phyloP scores from a whole-genome alignment of 2,113 vertebrate genomes.

The Paramormyrops kingsleyae region DNA sequence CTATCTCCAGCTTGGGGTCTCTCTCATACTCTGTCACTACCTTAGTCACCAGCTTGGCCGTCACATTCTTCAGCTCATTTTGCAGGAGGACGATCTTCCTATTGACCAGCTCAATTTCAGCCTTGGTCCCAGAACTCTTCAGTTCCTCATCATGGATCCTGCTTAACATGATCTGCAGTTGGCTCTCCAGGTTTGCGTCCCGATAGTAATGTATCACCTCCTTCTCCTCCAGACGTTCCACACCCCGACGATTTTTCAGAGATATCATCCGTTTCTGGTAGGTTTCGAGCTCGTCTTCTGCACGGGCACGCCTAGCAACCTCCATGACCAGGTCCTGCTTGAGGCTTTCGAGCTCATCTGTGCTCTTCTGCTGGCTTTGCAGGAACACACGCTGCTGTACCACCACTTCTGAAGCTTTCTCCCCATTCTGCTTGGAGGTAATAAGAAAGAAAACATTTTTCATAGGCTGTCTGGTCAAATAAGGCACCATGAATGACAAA shows the following conservation, averaged over 20 bases:
- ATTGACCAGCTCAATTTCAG: constrained; percentile 60
- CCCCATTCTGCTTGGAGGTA: constrained; percentile 68
- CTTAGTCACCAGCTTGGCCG: constrained; percentile 80
- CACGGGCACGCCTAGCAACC: constrained; percentile 54
- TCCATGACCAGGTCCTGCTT: constrained; percentile 69
- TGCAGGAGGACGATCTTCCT: constrained; percentile 65
- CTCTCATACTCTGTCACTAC: constrained; percentile 88
- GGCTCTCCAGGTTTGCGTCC: constrained; percentile 75
- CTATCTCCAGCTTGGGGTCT: constrained; percentile 74
- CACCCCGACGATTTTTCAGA: constrained; percentile 74
- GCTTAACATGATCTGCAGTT: constrained; percentile 49
- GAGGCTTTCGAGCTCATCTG: constrained; percentile 54
- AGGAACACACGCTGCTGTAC: constrained; percentile 54
- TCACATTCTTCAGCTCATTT: constrained; percentile 49
- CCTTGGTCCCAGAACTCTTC: constrained; percentile 57
- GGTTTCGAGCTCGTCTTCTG: constrained; percentile 63
- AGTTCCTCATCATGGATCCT: constrained; percentile 64
- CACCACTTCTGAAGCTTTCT: constrained; percentile 55
- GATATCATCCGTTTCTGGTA: constrained; percentile 67
- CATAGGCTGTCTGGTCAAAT: background rate
- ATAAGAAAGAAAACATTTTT: background rate
- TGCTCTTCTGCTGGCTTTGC: constrained; percentile 43
- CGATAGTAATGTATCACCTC: constrained; percentile 87
- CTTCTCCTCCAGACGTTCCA: constrained; percentile 83
- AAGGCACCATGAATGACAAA: background rate